Percentiles rank a stretch among this genome's conserved stretches.
phyloP scores from a whole-genome alignment of 2,113 vertebrate species.

The Melozone crissalis region DNA sequence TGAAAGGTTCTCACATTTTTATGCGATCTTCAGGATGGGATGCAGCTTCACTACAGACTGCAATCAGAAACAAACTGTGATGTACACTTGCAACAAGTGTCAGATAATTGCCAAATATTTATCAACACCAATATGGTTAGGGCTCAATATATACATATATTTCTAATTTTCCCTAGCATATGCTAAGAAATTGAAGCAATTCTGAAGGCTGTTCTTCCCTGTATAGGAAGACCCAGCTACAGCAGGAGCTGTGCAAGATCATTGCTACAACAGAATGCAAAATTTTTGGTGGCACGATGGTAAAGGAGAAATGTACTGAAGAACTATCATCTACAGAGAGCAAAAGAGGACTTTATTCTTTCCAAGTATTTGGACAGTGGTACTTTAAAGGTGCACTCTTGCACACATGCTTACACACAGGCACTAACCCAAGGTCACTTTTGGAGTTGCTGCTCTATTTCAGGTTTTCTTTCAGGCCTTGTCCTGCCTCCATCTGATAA shows the following conservation, averaged over 20 bases:
- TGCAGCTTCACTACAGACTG: constrained; percentile 60
- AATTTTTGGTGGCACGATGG: not conserved
- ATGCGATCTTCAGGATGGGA: constrained; percentile 40
- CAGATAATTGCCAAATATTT: constrained; percentile 75
- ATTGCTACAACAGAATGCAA: not conserved
- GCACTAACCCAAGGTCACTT: not conserved
- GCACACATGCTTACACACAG: not conserved
- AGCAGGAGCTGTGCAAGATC: not conserved
- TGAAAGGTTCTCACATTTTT: constrained; percentile 59
- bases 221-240: not conserved
- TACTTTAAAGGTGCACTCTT: not conserved
- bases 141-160: constrained; percentile 33
- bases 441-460: not conserved
- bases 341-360: not conserved
- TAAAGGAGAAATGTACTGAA: not conserved
- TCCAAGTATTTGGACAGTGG: not conserved
- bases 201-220: constrained; percentile 20
- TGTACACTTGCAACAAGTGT: constrained; percentile 53
- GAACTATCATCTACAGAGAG: not conserved
- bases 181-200: constrained; percentile 51
- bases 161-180: constrained; percentile 54
- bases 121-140: constrained; percentile 62
- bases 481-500: not conserved
- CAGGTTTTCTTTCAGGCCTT: not conserved
- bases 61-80: constrained; percentile 67